Evolutionary conservation across 2,113 vertebrate species (phyloP), one percentile per base, ranked within the genome.

Genomic region (Ploceus nigricollis): DNA sequence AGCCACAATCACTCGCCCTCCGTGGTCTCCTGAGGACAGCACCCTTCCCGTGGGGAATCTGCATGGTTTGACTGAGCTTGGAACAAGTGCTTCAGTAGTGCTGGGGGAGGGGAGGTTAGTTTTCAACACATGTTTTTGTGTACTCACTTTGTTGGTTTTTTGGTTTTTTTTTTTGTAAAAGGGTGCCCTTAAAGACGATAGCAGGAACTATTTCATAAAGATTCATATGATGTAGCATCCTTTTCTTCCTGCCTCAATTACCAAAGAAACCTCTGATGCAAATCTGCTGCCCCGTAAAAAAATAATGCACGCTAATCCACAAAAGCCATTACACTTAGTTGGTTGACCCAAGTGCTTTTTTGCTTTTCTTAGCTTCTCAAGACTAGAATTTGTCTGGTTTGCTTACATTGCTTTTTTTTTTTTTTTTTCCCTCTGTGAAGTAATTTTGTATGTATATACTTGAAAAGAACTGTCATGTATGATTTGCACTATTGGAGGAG

Each of bases 1-100:
- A 99, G 97, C 97, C 99, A 99, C 96, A 99, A 98, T 95, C 99
- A 99, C 98, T 99, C 99, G 50, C 99, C 99, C 30, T 99, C 99
- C 0, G 98, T 99, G 31, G 98, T 98, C 60, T 99, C 99, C 50
- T 99, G 99, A 99, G 97, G 95, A 94, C 95, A 58, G 93, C 47
- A 57, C 96, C 85, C 30, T 63, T 40, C 15, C 63, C 44, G 76
- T 65, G 23, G 78, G 61, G 93, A 57, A 58, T 96, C 84, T 98
- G 98, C 98, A 97, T 98, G 98, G 97, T 98, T 97, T 98, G 97
- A 98, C 98, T 97, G 97, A 97, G 98, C 98, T 98, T 94, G 93
- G 98, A 98, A 98, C 98, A 97, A 98, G 97, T 97, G 97, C 98
- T 98, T 96, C 35, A 21, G 21, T 90, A 97, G 90, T 48, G 68